A percentile compares a stretch with the other conserved stretches of the same genome.
Conservation (phyloP, 2,888 invertebrate genomes). For the Himalopsyche anomala region DNA sequence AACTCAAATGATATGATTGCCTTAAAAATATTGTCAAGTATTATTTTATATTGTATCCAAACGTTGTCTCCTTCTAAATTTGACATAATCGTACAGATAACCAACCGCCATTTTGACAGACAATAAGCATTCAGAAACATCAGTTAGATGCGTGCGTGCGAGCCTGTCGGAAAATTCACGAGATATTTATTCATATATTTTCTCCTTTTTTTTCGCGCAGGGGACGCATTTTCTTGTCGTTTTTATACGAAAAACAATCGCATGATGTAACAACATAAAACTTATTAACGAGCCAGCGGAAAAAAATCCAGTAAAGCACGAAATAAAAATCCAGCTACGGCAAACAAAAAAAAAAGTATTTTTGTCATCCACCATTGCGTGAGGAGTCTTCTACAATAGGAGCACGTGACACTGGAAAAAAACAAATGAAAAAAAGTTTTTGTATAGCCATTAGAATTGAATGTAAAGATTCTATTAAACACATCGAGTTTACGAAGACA, state of each 20-base stretch:
- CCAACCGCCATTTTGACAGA: constrained; percentile 42
- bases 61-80: not conserved
- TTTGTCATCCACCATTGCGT: constrained; percentile 21
- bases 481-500: constrained; percentile 23
- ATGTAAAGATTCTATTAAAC: constrained; percentile 36
- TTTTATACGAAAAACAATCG: constrained; percentile 42
- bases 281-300: constrained; percentile 26
- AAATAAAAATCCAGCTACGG: constrained; percentile 13
- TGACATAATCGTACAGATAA: constrained; percentile 20
- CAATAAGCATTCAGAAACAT: constrained; percentile 35
- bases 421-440: constrained; percentile 32
- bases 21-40: too few relatives aligned
- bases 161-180: constrained; percentile 31
- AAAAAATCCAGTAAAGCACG: constrained; percentile 38
- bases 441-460: constrained; percentile 10
- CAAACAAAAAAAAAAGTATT: constrained; percentile 41
- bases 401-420: constrained; percentile 29
- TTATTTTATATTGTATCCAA: not conserved
- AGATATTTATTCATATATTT: constrained; percentile 29
- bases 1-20: too few relatives aligned
- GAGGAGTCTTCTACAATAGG: not conserved
- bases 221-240: constrained; percentile 32
- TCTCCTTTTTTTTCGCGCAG: not conserved
- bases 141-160: constrained; percentile 18
- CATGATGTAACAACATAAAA: constrained; percentile 32